These are phyloP conservation scores for Acropternis orthonyx DNA, from an alignment of 2,797 vertebrate species.

Conservation along the genomic window DNA sequence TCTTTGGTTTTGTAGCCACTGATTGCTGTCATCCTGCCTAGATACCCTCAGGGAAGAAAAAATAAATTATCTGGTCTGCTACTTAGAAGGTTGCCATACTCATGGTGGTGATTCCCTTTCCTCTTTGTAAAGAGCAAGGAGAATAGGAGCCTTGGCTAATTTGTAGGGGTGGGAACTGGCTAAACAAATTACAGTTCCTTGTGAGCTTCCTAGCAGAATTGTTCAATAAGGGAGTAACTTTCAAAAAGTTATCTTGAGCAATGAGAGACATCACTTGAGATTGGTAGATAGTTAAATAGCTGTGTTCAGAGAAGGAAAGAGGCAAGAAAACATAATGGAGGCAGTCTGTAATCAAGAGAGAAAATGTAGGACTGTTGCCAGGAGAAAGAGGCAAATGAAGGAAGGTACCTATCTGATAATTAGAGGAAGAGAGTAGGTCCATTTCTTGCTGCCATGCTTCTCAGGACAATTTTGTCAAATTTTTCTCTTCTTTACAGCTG, in stretches of 20 bases:
- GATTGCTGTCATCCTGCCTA: not conserved
- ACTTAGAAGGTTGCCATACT: not conserved
- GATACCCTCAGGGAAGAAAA: not conserved
- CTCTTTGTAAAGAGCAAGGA: not conserved
- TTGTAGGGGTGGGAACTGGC: not conserved
- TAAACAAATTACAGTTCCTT: not conserved
- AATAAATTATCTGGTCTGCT: not conserved
- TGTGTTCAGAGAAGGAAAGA: not conserved
- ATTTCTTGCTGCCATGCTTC: not conserved
- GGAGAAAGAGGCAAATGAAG: not conserved
- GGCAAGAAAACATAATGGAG: not conserved
- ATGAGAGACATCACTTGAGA: slow-evolving; percentile 1
- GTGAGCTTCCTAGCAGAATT: not conserved
- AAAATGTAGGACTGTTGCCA: not conserved
- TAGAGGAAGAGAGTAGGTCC: not conserved
- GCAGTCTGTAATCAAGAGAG: not conserved
- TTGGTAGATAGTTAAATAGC: not conserved
- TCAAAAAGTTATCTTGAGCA: not conserved
- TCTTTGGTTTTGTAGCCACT: not conserved
- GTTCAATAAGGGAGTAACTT: slow-evolving; percentile 2
- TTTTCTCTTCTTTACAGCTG: not conserved
- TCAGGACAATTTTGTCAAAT: not conserved
- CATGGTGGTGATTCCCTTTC: not conserved
- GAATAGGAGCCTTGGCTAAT: not conserved
- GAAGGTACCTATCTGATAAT: not conserved